These are phyloP conservation scores for Valencia hispanica DNA, from an alignment of 2,797 vertebrate genomes.

Conservation along the genomic window DNA sequence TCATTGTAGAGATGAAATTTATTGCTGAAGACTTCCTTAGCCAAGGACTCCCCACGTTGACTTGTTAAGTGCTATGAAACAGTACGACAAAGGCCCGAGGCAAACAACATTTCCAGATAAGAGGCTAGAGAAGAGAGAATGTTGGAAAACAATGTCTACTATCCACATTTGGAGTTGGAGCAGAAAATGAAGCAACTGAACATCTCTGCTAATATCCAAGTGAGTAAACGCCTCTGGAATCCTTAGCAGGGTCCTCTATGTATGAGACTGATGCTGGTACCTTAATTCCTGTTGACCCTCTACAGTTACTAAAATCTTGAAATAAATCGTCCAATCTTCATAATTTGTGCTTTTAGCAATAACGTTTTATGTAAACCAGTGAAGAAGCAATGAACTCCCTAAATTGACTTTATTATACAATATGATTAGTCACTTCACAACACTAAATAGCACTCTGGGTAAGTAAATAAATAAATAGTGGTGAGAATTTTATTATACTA, in stretches of 20 bases:
- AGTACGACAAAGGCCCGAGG: constrained; percentile 54
- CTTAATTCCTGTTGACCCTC: not conserved
- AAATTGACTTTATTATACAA: not conserved
- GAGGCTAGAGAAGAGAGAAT: constrained; percentile 66
- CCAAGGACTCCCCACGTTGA: constrained; percentile 86
- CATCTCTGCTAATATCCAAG: not conserved
- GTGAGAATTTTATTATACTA: too few species aligned
- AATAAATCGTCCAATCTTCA: too few species aligned
- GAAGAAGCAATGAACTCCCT: not conserved
- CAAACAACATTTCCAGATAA: constrained; percentile 76
- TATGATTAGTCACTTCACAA: not conserved
- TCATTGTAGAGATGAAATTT: constrained; percentile 82
- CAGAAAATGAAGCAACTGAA: not conserved
- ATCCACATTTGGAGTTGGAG: constrained; percentile 33
- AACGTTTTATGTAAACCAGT: too few species aligned
- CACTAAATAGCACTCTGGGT: not conserved
- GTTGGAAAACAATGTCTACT: constrained; percentile 44
- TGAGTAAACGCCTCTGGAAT: not conserved
- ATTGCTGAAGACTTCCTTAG: constrained; percentile 84
- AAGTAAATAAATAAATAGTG: not conserved
- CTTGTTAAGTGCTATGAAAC: constrained; percentile 72
- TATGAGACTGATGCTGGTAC: not conserved
- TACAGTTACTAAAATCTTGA: not conserved
- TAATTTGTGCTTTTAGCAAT: too few species aligned
- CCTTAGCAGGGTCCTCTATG: not conserved